A percentile compares a stretch with the other conserved stretches of the same genome.
These are phyloP conservation scores for Cossypha caffra DNA, from an alignment of 2,797 vertebrate species.

Conservation along the genomic window DNA sequence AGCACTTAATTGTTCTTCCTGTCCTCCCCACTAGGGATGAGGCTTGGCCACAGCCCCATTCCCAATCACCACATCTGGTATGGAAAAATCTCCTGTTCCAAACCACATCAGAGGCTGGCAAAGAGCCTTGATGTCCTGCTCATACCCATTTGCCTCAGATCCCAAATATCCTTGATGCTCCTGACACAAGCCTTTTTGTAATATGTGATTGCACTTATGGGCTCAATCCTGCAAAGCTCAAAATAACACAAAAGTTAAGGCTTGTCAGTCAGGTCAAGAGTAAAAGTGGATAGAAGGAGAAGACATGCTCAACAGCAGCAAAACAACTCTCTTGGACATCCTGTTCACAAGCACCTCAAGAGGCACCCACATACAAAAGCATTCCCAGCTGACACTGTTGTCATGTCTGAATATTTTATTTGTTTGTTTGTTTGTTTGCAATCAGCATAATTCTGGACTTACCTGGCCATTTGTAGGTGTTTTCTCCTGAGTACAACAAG, in stretches of 20 bases:
- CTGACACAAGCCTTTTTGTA: neutral
- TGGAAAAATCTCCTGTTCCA: neutral
- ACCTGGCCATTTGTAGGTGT: constrained; percentile 93
- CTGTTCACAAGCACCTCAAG: neutral
- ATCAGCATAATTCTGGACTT: neutral
- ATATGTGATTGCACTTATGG: neutral
- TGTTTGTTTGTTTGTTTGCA: neutral
- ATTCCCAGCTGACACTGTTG: neutral
- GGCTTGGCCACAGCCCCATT: no score
- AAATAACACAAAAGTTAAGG: neutral
- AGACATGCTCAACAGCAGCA: neutral
- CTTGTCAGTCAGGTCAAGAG: neutral
- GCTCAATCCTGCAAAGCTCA: neutral
- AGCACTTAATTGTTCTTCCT: no score
- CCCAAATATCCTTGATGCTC: no score
- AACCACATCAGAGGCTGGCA: neutral
- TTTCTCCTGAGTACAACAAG: constrained; percentile 91
- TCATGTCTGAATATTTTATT: neutral
- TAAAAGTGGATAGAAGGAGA: neutral
- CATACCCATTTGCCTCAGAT: neutral
- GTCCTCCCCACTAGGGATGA: no score
- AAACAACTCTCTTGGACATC: neutral
- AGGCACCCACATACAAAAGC: neutral
- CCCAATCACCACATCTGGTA: no score
- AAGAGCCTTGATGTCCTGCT: neutral